Evolutionary conservation across 1,140 invertebrate species (phyloP).

Genomic region (Trachymyrmex septentrionalis): DNA sequence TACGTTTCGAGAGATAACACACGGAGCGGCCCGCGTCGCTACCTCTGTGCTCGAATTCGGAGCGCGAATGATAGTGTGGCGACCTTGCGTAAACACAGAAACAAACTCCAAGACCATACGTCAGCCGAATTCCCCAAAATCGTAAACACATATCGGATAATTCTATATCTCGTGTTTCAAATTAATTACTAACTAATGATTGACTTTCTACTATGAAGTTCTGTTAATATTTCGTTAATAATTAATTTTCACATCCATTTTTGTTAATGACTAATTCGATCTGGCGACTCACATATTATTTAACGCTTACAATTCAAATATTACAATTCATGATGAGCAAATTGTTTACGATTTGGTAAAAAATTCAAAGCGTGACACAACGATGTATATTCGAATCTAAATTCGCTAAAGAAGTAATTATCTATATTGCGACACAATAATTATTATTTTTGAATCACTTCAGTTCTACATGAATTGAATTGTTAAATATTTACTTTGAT

Average conservation of each 20-base stretch:
- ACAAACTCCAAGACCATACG: not conserved
- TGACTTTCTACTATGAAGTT: not conserved
- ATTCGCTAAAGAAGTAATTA: not conserved
- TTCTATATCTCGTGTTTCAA: not conserved
- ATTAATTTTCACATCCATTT: not conserved
- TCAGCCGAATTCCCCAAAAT: conserved; percentile 4
- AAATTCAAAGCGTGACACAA: not conserved
- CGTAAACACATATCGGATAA: not conserved
- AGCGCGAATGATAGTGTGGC: not conserved
- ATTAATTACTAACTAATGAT: not conserved
- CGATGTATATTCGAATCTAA: not conserved
- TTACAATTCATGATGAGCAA: not conserved
- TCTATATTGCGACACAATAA: not conserved
- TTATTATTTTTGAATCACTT: not conserved
- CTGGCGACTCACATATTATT: not conserved
- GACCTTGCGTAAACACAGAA: conserved; percentile 16
- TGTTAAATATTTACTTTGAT: not conserved
- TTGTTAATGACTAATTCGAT: not conserved
- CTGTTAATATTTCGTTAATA: no score
- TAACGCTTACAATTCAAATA: not conserved
- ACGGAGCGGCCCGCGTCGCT: not conserved
- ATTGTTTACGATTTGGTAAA: not conserved
- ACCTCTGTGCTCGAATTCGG: not conserved
- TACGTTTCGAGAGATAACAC: conserved; percentile 9
- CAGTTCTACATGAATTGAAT: not conserved